Evolutionary conservation across 2,888 invertebrate species (phyloP).

Genomic region (Andricus quercusramuli): DNA sequence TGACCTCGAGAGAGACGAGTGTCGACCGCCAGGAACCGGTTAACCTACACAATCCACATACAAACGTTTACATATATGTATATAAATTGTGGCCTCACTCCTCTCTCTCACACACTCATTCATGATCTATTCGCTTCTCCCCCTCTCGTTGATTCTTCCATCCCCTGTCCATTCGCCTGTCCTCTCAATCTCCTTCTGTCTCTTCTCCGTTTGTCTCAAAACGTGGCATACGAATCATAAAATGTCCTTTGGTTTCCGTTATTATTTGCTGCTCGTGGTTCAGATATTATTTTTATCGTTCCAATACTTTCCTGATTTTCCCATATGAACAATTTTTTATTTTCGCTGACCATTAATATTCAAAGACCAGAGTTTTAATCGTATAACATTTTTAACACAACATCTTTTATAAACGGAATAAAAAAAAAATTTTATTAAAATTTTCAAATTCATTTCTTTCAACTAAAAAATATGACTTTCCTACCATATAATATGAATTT

Average conservation of each 20-base stretch:
- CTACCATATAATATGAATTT: no score
- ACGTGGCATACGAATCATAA: neutral
- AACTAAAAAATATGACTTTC: no score
- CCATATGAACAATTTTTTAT: no score
- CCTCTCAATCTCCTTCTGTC: slow-evolving; percentile 28
- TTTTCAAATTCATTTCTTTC: no score
- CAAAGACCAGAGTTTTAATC: no score
- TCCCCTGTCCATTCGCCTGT: slow-evolving; percentile 17
- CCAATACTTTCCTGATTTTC: no score
- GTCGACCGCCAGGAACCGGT: slow-evolving; percentile 59
- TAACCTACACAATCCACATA: slow-evolving; percentile 49
- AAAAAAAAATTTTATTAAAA: no score
- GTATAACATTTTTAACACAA: no score
- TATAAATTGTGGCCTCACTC: slow-evolving; percentile 45
- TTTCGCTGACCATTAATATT: no score
- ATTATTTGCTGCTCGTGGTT: neutral
- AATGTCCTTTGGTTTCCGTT: neutral
- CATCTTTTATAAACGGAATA: no score
- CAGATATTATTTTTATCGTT: no score
- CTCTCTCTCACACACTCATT: slow-evolving; percentile 45
- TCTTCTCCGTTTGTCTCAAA: neutral
- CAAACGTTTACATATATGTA: slow-evolving; percentile 1
- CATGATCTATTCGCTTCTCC: slow-evolving; percentile 38
- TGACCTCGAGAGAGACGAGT: slow-evolving; percentile 45
- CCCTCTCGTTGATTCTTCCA: slow-evolving; percentile 16